Evolutionary conservation across 2,113 vertebrate genomes (phyloP).

Genomic region (Salvelinus sp.): DNA sequence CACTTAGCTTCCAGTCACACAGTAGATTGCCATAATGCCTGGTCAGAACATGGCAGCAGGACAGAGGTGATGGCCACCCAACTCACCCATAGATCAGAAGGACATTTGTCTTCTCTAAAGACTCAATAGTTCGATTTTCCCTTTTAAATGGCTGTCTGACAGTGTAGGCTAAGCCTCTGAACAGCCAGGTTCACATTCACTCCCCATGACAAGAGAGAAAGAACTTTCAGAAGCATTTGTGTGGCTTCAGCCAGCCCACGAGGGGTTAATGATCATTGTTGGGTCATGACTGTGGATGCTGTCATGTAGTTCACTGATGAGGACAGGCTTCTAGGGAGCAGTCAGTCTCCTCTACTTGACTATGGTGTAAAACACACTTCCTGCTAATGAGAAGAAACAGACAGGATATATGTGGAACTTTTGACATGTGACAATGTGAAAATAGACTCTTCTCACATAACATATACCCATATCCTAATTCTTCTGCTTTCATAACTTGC

Average conservation of each 20-base stretch:
- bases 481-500: too few relatives aligned
- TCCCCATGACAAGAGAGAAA: background rate
- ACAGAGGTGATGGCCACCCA: slow-evolving; percentile 54
- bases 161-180: background rate
- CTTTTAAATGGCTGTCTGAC: background rate
- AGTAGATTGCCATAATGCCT: slow-evolving; percentile 57
- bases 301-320: background rate
- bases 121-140: background rate
- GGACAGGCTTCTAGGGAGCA: background rate
- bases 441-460: too few relatives aligned
- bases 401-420: too few relatives aligned
- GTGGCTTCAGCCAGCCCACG: background rate
- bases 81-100: slow-evolving; percentile 56
- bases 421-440: too few relatives aligned
- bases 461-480: too few relatives aligned
- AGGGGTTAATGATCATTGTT: background rate
- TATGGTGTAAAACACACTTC: too few relatives aligned
- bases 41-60: slow-evolving; percentile 56
- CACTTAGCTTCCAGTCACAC: slow-evolving; percentile 53
- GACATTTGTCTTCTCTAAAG: slow-evolving; percentile 1
- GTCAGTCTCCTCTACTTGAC: too few relatives aligned
- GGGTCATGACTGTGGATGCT: slow-evolving; percentile 8
- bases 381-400: too few relatives aligned
- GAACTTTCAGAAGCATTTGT: background rate
- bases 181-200: background rate